Evolutionary conservation across 2,797 vertebrate genomes (phyloP), one percentile per base, ranked within the genome.

Genomic region (Clamator glandarius): DNA sequence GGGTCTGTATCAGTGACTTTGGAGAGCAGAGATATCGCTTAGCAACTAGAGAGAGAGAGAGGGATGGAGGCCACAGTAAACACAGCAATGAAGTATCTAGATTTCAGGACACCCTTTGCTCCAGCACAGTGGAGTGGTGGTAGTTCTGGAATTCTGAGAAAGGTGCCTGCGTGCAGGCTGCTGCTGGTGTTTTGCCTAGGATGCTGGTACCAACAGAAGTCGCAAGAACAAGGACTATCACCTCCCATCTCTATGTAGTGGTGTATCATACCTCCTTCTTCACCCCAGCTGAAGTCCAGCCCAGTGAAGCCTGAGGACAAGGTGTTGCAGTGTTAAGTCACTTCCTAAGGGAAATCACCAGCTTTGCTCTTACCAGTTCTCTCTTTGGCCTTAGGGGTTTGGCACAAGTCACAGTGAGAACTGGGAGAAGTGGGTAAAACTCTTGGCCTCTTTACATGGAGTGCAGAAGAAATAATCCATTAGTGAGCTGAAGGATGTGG

Each of bases 1-100:
- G 84, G 97, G 92, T 73, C 97, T 92, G 89, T 96, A 96, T 96
- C 94, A 95, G 88, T 95, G 97, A 96, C 97, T 97, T 97, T 90
- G 94, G 96, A 97, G 97, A 92, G 87, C 93, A 66, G 92, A 94
- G 74, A 52, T 95, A 98, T 97, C 91, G 96, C 98, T 96, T 98
- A 98, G 98, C 98, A 98, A 98, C 97, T 74, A 85, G 58, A 90
- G 94, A 48, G 59, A 85, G 76, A 42, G 42, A n/a, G n/a, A n/a
- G n/a, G 82, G 87, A 93, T 92, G 91, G 68, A 78, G 25, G 77
- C 79, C 62, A 15, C 41, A 6, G 82, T n/a, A 41, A 97, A 93
- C 90, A 75, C 51, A 33, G 93, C 83, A 29, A 15, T 2, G n/a
- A 93, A 87, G 85, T 76, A 61, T 64, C 50, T 44, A 77, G 46